Base-by-base conservation (phyloP, 2,888 invertebrate genomes). In the Diarsia mendica region DNA sequence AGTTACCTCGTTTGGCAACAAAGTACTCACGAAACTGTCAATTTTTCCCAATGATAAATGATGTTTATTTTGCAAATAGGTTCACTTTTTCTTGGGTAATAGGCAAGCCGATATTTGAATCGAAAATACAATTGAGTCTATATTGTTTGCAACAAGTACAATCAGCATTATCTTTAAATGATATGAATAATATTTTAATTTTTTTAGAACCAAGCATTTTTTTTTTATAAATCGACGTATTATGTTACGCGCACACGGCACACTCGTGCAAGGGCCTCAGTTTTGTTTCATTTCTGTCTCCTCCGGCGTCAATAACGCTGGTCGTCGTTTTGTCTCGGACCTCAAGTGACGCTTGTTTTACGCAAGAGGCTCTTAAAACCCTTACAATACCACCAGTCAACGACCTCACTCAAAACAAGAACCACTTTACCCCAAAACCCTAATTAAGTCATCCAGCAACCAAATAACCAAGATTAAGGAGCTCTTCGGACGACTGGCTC, bases 381-480 rank as follows among this genome's bases (percentile, higher is more conserved):
- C 49, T 23, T 9, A 28, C 49, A 65, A 49, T 13, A 61, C 53
- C 33, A 46, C 58, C 49, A 64, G 60, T 77, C 65, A 68, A 65
- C 72, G 39, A n/a, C 28, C n/a, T 49, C 44, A 13, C 51, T 28
- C 33, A 77, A 72, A 68, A 66, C 65, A 69, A 67, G 33, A 23
- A 66, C 11, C 39, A 77, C 58, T 69, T 66, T 33, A 70, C 70
- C 23, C 44, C 23, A 61, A 39, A 77, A 60, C 75, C 72, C 51
- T 86, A 87, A 87, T 87, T 82, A 83, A 85, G 71, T 73, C 60
- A 74, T 79, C 60, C 51, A 76, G 28, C 66, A 66, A 76, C 61
- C 23, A 80, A 82, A 85, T 78, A 80, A 39, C 83, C 65, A 80
- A 78, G 86, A 83, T 86, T 80, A 83, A 82, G 83, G 73, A 76